Base-by-base conservation (phyloP, 2,797 vertebrate species). In the Naso thynnoides region DNA sequence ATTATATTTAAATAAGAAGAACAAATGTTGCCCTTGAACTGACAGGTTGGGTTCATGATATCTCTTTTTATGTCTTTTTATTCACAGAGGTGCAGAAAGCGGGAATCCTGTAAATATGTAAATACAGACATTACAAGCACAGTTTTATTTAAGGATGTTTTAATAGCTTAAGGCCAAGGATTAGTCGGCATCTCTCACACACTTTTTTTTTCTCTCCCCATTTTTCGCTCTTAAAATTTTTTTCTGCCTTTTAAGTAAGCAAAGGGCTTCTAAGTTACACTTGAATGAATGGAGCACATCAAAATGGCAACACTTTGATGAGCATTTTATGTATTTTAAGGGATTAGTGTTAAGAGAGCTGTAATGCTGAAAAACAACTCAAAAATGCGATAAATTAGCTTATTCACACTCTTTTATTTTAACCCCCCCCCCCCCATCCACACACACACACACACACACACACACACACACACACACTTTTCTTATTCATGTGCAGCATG, bases 21-120 rank as follows among this genome's bases (percentile, higher is more conserved):
- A 94, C 93, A 96, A 95, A 95, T 93, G 94, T 95, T 95, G 89
- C 94, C 94, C 95, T 96, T 96, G 95, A 96, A 94, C 94, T 93
- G 90, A 90, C 79, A 88, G 89, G 86, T 87, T 87, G 76, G 66
- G 48, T 90, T 95, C 44, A 38, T 57, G n/a, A 55, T 76, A 33
- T 76, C 68, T 75, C 53, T 90, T 93, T 89, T 84, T 57, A 48
- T 38, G 6, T 41, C 44, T 44, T 67, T 50, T 52, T 76, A 81
- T 91, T 19, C 90, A 93, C 93, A 90, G 88, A 81, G 89, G 90
- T 5, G 27, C 18, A 47, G 19, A 88, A 64, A 71, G 78, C 82
- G 88, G 88, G 91, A 94, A 91, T 91, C 89, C 85, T 84, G 79
- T 92, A 92, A 92, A 88, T 92, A 86, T 90, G 84, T 88, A 93